Percentiles rank a stretch among this genome's conserved stretches.
Conservation (phyloP, 2,797 vertebrate genomes). For the Pseudomugil gertrudae region DNA sequence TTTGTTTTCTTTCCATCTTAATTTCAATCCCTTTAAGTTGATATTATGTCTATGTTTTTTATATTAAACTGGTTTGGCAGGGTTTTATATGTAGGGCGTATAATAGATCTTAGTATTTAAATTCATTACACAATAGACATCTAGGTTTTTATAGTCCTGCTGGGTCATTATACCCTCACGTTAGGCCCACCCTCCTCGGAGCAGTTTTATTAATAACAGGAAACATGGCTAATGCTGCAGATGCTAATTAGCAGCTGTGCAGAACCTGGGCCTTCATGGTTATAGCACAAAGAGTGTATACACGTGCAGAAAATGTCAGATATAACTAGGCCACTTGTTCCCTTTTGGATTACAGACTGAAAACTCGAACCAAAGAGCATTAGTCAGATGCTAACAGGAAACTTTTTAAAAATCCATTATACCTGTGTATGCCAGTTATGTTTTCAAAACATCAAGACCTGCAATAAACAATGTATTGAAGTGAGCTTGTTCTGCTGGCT, state of each 20-base stretch:
- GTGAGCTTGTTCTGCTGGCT: slow-evolving; percentile 21
- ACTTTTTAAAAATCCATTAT: slow-evolving; percentile 3
- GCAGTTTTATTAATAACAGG: slow-evolving; percentile 73
- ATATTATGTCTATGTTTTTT: neutral
- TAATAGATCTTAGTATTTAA: neutral
- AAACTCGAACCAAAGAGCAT: neutral
- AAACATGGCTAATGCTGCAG: slow-evolving; percentile 59
- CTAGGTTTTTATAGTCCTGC: slow-evolving; percentile 33
- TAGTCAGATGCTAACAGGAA: neutral
- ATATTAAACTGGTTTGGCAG: neutral
- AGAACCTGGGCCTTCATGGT: slow-evolving; percentile 58
- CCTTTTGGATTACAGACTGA: neutral
- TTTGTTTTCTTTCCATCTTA: too few species aligned
- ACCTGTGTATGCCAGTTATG: too few species aligned
- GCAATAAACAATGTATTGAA: slow-evolving; percentile 18
- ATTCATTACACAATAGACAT: slow-evolving; percentile 12
- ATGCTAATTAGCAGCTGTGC: slow-evolving; percentile 73
- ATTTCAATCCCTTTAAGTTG: too few species aligned
- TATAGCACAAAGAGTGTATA: slow-evolving; percentile 64
- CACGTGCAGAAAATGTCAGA: slow-evolving; percentile 41
- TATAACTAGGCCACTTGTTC: slow-evolving; percentile 8
- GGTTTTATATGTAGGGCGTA: neutral
- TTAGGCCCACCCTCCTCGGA: slow-evolving; percentile 42
- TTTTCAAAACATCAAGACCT: slow-evolving; percentile 17
- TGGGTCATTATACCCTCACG: slow-evolving; percentile 34